Conservation (phyloP, 2,888 invertebrate genomes). For the Digitonthophagus gazella region DNA sequence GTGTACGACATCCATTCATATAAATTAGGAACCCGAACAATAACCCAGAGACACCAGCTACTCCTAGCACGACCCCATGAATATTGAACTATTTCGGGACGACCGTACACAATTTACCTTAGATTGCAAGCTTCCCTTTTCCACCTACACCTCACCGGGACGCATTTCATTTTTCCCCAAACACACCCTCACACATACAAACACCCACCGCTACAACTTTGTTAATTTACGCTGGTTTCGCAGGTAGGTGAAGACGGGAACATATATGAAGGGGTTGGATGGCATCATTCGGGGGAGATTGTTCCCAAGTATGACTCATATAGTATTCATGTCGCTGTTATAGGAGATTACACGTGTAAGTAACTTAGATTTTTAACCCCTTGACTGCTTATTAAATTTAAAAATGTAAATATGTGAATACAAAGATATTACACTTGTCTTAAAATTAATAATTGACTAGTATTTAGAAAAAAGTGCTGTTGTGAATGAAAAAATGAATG, state of each 20-base stretch:
- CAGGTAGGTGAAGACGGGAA: conserved; percentile 64
- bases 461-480: too few species aligned
- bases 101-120: conserved; percentile 4
- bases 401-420: too few species aligned
- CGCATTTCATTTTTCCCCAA: conserved; percentile 1
- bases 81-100: conserved; percentile 7
- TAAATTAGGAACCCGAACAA: conserved; percentile 10
- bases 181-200: too few species aligned
- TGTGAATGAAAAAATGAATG: too few species aligned
- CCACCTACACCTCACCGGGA: neutral
- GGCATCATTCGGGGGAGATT: conserved; percentile 62
- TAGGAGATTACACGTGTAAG: conserved; percentile 56
- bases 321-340: conserved; percentile 63
- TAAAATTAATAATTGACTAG: too few species aligned
- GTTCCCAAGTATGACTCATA: conserved; percentile 59
- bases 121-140: conserved; percentile 3
- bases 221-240: conserved; percentile 14
- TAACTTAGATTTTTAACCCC: conserved; percentile 10
- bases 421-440: too few species aligned
- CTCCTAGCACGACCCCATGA: conserved; percentile 2
- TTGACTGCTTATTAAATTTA: too few species aligned
- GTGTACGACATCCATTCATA: conserved; percentile 14
- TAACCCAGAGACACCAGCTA: conserved; percentile 4
- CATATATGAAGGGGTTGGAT: conserved; percentile 65
- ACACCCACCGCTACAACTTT: conserved; percentile 8